Evolutionary conservation across 2,888 invertebrate genomes (phyloP), one percentile per base, ranked within the genome.

Genomic region (Volucella inflata): DNA sequence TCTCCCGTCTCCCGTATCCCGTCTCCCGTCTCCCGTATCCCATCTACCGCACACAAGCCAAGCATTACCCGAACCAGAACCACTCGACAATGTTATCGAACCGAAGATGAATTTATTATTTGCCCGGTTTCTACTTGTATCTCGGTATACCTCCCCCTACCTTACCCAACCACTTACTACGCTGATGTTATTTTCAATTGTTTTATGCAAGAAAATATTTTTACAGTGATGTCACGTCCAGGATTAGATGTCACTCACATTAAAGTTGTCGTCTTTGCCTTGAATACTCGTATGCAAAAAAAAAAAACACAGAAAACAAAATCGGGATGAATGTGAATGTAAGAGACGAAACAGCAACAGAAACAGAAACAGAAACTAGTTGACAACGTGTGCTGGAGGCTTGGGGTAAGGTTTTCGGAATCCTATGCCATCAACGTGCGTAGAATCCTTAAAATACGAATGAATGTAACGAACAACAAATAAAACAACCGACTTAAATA

Each of bases 191-290:
- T 21, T 65, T 55, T 16, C 42, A 50, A 30, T 38, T 48, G 55
- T 59, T 71, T 59, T 60, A 17, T 38, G 42, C 16, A 55, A 65
- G 30, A 75, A 16, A 51, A 67, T 38, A 70, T 53, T 72, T 75
- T 59, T 76, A 53, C 48, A 76, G 59, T 65, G 51, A 76, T 81
- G 76, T 81, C 81, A 81, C 81, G 81, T 76, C 65, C 65, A 71
- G 65, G 65, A 82, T 82, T 76, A 76, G 82, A 77, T 53, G 77
- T 82, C 82, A 82, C 48, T 82, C 71, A 77, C 48, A 72, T 71
- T 67, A 55, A 53, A 77, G 59, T 71, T 64, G 60, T 82, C 77
- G 48, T 60, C 76, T 76, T 81, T 65, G 51, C 1, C 51, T 60
- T 68, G 17, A 46, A 51, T 68, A n/a, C n/a, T n/a, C n/a, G n/a